Percentiles rank a stretch among this genome's conserved stretches.
Conservation (phyloP, 1,140 invertebrate genomes). For the Stegodyphus dumicola region DNA sequence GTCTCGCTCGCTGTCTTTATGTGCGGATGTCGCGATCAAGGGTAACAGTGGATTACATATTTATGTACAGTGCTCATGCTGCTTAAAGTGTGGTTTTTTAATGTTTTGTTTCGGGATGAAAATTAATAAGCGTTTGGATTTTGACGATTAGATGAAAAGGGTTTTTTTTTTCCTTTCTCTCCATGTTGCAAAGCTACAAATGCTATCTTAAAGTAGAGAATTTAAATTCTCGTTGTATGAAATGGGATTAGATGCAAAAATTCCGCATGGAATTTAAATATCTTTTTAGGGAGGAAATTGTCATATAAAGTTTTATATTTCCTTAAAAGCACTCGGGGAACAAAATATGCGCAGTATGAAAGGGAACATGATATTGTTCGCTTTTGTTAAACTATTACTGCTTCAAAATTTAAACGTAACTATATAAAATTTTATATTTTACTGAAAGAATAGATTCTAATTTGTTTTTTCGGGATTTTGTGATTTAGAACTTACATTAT, state of each 20-base stretch:
- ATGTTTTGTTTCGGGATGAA: conserved; percentile 33
- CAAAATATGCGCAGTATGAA: too few species aligned
- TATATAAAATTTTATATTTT: too few species aligned
- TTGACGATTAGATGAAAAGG: conserved; percentile 51
- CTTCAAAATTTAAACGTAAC: too few species aligned
- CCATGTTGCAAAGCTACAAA: neutral
- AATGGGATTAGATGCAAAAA: neutral
- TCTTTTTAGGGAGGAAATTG: neutral
- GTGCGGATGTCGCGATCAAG: conserved; percentile 22
- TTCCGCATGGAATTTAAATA: neutral
- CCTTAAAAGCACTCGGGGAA: too few species aligned
- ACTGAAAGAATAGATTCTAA: too few species aligned
- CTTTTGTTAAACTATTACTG: too few species aligned
- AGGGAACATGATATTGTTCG: too few species aligned
- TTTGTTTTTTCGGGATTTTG: too few species aligned
- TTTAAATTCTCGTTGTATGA: conserved; percentile 7
- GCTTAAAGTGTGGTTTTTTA: conserved; percentile 31
- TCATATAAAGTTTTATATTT: too few species aligned
- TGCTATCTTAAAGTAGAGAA: neutral
- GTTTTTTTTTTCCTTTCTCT: conserved; percentile 23
- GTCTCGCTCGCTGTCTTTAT: conserved; percentile 32
- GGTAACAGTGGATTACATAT: conserved; percentile 52
- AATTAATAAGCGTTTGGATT: conserved; percentile 60
- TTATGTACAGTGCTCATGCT: conserved; percentile 40
- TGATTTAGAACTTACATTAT: too few species aligned